phyloP scores from a whole-genome alignment of 2,113 vertebrate species.

The Scopus umbretta region DNA sequence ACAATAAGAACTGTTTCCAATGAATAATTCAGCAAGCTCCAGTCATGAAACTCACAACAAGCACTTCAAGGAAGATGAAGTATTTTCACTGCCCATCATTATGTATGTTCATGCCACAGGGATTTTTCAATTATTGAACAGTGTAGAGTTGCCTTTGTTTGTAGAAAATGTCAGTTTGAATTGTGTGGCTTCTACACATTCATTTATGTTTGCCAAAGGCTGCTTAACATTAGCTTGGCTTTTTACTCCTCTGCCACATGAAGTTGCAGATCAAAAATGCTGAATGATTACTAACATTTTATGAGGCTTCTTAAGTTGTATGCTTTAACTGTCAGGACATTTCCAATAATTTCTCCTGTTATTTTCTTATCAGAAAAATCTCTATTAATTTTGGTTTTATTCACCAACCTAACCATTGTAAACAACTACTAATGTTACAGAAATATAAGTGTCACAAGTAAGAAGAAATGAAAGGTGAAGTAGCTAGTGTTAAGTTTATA shows the following conservation, averaged over 20 bases:
- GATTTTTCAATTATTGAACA: constrained; percentile 59
- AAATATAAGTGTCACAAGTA: not conserved
- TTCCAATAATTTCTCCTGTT: not conserved
- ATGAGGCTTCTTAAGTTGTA: not conserved
- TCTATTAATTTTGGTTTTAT: not conserved
- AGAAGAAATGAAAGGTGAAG: not conserved
- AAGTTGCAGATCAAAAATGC: not conserved
- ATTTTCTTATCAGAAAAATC: not conserved
- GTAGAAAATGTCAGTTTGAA: constrained; percentile 37
- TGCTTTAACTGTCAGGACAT: not conserved
- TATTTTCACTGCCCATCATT: constrained; percentile 29
- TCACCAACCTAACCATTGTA: not conserved
- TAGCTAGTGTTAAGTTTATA: not conserved
- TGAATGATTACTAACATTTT: not conserved
- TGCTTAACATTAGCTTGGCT: not conserved
- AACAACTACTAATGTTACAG: not conserved
- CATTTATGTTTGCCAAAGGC: constrained; percentile 19
- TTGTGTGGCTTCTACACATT: not conserved
- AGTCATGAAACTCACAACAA: constrained; percentile 15
- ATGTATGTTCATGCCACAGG: constrained; percentile 42
- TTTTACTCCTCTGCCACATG: not conserved
- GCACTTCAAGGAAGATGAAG: constrained; percentile 4
- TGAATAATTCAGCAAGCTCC: constrained; percentile 44
- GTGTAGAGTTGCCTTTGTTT: constrained; percentile 31
- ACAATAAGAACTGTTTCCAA: not conserved